Evolutionary conservation across 2,888 invertebrate species (phyloP).

Genomic region (Andricus quercusramuli): DNA sequence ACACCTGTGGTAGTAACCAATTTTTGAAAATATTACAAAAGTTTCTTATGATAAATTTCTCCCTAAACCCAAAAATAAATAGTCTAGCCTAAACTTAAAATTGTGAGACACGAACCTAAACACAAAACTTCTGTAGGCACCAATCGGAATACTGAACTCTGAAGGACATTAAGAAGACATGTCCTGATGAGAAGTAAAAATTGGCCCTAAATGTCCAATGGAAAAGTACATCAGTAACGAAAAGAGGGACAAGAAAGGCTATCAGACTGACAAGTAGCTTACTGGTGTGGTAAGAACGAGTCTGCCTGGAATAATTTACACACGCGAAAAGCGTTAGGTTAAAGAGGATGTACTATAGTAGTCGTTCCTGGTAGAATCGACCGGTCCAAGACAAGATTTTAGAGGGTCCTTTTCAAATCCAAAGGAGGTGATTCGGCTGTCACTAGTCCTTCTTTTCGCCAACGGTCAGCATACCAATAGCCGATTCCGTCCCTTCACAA

Average conservation of each 20-base stretch:
- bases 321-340: constrained; percentile 57
- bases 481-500: constrained; percentile 16
- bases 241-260: constrained; percentile 39
- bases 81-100: no score
- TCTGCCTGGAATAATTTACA: constrained; percentile 57
- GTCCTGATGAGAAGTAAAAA: neutral
- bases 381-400: constrained; percentile 28
- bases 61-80: no score
- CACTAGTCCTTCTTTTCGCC: neutral
- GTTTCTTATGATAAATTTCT: no score
- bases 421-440: neutral
- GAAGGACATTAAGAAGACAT: no score
- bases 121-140: no score
- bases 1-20: no score
- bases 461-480: neutral
- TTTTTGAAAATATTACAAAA: no score
- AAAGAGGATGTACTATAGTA: constrained; percentile 54
- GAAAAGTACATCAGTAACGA: constrained; percentile 3
- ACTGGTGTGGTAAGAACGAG: constrained; percentile 49
- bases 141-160: neutral
- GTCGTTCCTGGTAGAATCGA: neutral
- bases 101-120: no score
- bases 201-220: constrained; percentile 2
- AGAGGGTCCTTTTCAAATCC: constrained; percentile 3
- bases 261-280: constrained; percentile 47